Conservation (phyloP, 2,888 invertebrate species). For the Allolobophora icterica region DNA sequence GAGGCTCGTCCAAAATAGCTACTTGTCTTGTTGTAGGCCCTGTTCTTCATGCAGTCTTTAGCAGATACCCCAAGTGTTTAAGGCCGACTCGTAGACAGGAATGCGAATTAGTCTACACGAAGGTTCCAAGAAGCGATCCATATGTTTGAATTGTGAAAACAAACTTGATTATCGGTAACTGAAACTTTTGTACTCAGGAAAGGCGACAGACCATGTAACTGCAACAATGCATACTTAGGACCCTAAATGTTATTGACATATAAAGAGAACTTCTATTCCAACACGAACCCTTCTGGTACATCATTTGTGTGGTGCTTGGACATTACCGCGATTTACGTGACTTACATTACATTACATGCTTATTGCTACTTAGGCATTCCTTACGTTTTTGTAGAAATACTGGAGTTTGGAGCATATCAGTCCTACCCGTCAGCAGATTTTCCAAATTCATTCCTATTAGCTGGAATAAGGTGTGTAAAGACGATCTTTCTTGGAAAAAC, state of each 20-base stretch:
- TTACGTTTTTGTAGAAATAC: background rate
- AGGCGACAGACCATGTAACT: background rate
- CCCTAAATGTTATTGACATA: background rate
- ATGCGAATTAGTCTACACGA: background rate
- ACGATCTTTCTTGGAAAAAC: background rate
- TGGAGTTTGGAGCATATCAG: background rate
- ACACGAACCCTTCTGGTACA: background rate
- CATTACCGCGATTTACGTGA: background rate
- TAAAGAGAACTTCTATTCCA: background rate
- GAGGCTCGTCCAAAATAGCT: too few relatives aligned
- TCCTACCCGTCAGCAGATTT: slow-evolving; percentile 11
- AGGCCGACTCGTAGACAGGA: background rate
- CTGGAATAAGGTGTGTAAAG: background rate
- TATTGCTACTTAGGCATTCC: too few relatives aligned
- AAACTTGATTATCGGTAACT: too few relatives aligned
- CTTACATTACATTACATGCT: background rate
- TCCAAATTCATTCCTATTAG: background rate
- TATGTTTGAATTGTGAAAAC: background rate
- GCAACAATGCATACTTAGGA: background rate
- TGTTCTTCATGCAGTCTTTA: background rate
- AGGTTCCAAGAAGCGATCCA: background rate
- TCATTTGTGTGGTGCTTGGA: background rate
- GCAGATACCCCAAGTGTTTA: background rate
- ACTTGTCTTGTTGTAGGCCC: too few relatives aligned
- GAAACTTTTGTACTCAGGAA: background rate